A percentile compares a stretch with the other conserved stretches of the same genome.
These are phyloP conservation scores for Calliopsis andreniformis DNA, from an alignment of 1,140 invertebrate species.

Conservation along the genomic window DNA sequence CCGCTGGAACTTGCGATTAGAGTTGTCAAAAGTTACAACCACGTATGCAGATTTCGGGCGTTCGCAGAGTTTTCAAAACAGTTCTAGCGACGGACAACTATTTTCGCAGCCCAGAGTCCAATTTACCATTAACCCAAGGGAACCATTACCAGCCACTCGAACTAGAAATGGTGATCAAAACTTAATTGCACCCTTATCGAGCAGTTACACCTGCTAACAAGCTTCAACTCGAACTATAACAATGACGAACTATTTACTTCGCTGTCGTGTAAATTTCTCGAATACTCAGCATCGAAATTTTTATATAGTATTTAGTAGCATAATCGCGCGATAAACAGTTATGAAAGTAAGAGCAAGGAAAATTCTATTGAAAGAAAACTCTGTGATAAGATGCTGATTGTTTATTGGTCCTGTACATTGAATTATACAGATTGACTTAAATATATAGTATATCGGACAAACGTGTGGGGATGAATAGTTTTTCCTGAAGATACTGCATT, in stretches of 20 bases:
- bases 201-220: conserved; percentile 66
- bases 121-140: conserved; percentile 60
- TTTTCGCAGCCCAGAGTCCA: conserved; percentile 55
- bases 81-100: conserved; percentile 44
- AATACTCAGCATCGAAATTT: not conserved
- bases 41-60: conserved; percentile 42
- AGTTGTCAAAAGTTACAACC: conserved; percentile 29
- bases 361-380: not conserved
- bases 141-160: conserved; percentile 65
- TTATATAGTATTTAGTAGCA: not conserved
- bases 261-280: conserved; percentile 26
- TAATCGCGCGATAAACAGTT: no score
- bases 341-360: not conserved
- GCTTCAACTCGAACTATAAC: conserved; percentile 53
- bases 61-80: conserved; percentile 53
- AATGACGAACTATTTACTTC: conserved; percentile 57
- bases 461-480: conserved; percentile 5
- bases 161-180: conserved; percentile 69
- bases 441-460: not conserved
- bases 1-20: not conserved
- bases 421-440: conserved; percentile 27
- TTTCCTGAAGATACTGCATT: not conserved
- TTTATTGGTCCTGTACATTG: conserved; percentile 61
- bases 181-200: conserved; percentile 74
- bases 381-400: conserved; percentile 18